Evolutionary conservation across 2,797 vertebrate genomes (phyloP).

Genomic region (Uromys caudimaculatus): DNA sequence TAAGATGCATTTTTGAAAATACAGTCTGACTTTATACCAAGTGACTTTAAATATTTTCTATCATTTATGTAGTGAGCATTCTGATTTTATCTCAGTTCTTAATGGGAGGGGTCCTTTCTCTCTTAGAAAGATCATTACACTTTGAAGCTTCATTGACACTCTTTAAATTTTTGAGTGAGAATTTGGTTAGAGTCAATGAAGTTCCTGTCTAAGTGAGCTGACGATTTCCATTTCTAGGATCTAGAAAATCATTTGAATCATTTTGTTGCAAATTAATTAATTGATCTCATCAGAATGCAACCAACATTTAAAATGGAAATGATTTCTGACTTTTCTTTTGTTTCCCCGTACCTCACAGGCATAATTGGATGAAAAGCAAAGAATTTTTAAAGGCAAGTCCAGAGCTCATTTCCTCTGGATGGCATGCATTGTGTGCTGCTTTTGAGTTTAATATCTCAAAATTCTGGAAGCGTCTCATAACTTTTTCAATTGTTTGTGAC

Average conservation of each 20-base stretch:
- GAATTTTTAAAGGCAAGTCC: conserved; percentile 3
- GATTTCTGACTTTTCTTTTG: conserved; percentile 62
- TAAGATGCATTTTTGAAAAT: conserved; percentile 36
- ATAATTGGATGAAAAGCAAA: conserved; percentile 40
- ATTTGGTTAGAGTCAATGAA: conserved; percentile 22
- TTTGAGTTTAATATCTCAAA: conserved; percentile 61
- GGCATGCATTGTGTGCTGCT: not conserved
- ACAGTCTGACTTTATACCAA: conserved; percentile 25
- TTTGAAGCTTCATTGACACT: not conserved
- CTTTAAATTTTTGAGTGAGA: conserved; percentile 40
- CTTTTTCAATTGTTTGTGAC: not conserved
- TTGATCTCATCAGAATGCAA: conserved; percentile 48
- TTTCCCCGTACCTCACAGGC: not conserved
- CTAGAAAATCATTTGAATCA: conserved; percentile 50
- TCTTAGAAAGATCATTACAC: conserved; percentile 1
- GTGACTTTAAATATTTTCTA: conserved; percentile 35
- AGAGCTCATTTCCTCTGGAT: not conserved
- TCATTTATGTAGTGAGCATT: conserved; percentile 7
- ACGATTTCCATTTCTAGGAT: conserved; percentile 56
- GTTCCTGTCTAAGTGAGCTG: not conserved
- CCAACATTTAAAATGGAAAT: conserved; percentile 17
- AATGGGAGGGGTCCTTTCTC: not conserved
- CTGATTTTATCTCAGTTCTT: conserved; percentile 46
- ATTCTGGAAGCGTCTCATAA: conserved; percentile 49
- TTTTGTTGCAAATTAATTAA: conserved; percentile 55